Evolutionary conservation across 1,140 invertebrate genomes (phyloP).

Genomic region (Zeugodacus cucurbitae): DNA sequence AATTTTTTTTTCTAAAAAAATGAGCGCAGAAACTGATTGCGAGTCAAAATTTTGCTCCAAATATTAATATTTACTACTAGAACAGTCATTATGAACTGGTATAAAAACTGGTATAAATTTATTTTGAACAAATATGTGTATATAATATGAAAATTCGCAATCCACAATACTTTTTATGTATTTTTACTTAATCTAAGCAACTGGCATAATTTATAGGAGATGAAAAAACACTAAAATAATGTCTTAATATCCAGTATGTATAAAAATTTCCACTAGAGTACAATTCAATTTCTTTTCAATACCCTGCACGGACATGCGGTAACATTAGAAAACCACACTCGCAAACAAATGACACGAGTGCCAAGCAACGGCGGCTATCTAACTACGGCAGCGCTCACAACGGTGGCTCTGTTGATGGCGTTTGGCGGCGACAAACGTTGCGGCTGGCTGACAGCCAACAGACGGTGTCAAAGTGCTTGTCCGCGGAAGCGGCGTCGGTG

Average conservation of each 20-base stretch:
- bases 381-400: background rate
- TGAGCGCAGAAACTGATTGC: too few species aligned
- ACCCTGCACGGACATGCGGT: background rate
- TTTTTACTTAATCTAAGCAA: too few species aligned
- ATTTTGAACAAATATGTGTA: too few species aligned
- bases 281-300: background rate
- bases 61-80: too few species aligned
- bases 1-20: too few species aligned
- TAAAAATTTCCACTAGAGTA: background rate
- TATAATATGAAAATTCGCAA: too few species aligned
- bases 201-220: too few species aligned
- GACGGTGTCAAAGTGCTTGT: slow-evolving; percentile 38
- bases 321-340: background rate
- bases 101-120: too few species aligned
- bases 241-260: background rate
- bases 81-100: too few species aligned
- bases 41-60: too few species aligned
- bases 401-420: background rate
- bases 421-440: slow-evolving; percentile 27
- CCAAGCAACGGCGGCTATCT: background rate
- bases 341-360: background rate
- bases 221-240: too few species aligned
- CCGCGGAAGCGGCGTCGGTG: slow-evolving; percentile 6
- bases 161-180: too few species aligned
- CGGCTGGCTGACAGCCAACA: slow-evolving; percentile 35